Conservation (phyloP, 2,797 vertebrate species). For the Okamejei kenojei region DNA sequence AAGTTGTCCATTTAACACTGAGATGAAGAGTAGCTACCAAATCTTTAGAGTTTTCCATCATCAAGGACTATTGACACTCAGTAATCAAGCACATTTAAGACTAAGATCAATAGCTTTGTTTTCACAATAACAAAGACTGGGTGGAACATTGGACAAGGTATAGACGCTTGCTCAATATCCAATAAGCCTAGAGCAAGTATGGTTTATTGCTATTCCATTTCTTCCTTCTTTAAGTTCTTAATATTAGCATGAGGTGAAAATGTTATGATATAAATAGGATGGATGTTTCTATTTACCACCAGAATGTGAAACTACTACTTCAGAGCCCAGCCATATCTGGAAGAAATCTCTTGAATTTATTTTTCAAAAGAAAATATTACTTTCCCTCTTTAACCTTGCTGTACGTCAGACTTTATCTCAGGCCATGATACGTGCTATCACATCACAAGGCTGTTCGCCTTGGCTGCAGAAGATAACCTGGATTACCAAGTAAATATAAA, state of each 20-base stretch:
- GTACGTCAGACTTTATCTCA: not conserved
- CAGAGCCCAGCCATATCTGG: not conserved
- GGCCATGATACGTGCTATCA: not conserved
- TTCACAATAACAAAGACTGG: no score
- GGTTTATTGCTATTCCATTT: no score
- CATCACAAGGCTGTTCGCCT: not conserved
- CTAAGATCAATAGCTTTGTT: no score
- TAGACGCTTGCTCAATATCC: no score
- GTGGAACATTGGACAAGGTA: no score
- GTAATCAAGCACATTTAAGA: no score
- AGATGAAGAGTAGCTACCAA: no score
- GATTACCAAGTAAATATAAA: not conserved
- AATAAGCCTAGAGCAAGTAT: no score
- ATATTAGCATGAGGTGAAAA: not conserved
- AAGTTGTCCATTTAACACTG: no score
- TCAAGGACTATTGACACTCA: no score
- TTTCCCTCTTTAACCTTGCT: not conserved
- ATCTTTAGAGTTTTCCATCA: no score
- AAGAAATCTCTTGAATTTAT: not conserved
- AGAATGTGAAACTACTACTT: not conserved
- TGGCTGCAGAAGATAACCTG: not conserved
- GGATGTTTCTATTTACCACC: not conserved
- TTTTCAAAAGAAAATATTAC: not conserved
- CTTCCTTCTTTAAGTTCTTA: not conserved
- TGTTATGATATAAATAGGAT: not conserved